Percentiles rank a stretch among this genome's conserved stretches.
These are phyloP conservation scores for Melanostoma mellinum DNA, from an alignment of 2,888 invertebrate genomes.

Conservation along the genomic window DNA sequence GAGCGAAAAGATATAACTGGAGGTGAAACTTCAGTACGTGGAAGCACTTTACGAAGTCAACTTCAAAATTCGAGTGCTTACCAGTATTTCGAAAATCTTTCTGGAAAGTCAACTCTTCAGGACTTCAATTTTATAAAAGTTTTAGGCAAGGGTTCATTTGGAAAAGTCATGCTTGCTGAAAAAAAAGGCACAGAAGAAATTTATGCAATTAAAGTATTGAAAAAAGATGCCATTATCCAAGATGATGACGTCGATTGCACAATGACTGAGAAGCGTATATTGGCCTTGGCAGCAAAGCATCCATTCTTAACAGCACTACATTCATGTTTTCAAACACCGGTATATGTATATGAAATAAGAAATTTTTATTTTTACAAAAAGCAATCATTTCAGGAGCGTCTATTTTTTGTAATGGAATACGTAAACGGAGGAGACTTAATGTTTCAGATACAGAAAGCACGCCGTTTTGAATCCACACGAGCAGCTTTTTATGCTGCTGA, in stretches of 20 bases:
- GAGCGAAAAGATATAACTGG: conserved; percentile 80
- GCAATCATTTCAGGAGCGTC: conserved; percentile 85
- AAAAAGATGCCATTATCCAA: conserved; percentile 98
- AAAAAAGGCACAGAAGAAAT: conserved; percentile 95
- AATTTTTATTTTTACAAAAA: conserved; percentile 11
- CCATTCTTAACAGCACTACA: conserved; percentile 98
- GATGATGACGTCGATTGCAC: conserved; percentile 99
- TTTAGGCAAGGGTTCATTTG: conserved; percentile 99
- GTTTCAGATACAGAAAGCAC: conserved; percentile 99
- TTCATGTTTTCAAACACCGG: conserved; percentile 97
- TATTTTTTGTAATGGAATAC: conserved; percentile 99
- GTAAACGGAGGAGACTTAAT: conserved; percentile 99
- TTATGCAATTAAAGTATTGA: conserved; percentile 93
- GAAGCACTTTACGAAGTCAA: conserved; percentile 53
- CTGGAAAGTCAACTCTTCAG: conserved; percentile 87
- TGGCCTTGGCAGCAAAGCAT: conserved; percentile 98
- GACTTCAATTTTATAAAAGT: conserved; percentile 99
- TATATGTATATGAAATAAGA: conserved; percentile 75
- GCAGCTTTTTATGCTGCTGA: conserved; percentile 98
- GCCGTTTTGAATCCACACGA: conserved; percentile 98
- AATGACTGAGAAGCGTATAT: conserved; percentile 98
- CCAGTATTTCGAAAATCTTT: conserved; percentile 78
- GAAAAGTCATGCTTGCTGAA: conserved; percentile 99
- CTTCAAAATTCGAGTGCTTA: conserved; percentile 77
- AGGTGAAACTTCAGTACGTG: conserved; percentile 75